Evolutionary conservation across 2,113 vertebrate genomes (phyloP).

Genomic region (Hippoglossus stenolepis): DNA sequence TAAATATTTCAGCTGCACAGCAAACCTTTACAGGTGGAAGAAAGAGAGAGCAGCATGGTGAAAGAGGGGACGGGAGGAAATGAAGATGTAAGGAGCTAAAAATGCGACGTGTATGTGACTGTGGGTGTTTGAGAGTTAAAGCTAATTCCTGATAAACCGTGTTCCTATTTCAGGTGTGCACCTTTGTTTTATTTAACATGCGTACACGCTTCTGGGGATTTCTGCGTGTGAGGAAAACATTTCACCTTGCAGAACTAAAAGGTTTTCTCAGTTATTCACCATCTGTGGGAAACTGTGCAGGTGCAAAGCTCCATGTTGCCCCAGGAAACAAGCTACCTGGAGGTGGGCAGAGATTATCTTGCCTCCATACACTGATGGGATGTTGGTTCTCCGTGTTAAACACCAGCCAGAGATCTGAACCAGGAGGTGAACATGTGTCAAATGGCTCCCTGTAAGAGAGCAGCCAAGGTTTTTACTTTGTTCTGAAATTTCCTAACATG

Average conservation of each 20-base stretch:
- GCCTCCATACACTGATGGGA: neutral
- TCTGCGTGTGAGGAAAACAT: neutral
- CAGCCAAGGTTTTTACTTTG: too few species aligned
- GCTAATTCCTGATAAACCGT: neutral
- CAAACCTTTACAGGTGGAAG: constrained; percentile 20
- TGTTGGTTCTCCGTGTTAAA: neutral
- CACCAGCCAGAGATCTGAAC: neutral
- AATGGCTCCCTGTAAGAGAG: too few species aligned
- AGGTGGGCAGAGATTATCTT: neutral
- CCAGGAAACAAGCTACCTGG: neutral
- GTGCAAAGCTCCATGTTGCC: neutral
- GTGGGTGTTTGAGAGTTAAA: neutral
- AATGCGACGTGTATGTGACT: neutral
- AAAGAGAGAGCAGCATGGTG: neutral
- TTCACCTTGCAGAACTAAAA: neutral
- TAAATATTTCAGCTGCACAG: constrained; percentile 41
- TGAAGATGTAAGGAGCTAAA: constrained; percentile 1
- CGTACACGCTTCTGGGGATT: neutral
- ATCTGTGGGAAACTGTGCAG: neutral
- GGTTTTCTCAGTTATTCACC: neutral
- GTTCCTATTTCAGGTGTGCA: neutral
- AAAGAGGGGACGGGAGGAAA: constrained; percentile 4
- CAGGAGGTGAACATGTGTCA: too few species aligned
- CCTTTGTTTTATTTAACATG: neutral
- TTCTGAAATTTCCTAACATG: too few species aligned